Evolutionary conservation across 2,888 invertebrate species (phyloP).

Genomic region (Gandaritis pyraliata): DNA sequence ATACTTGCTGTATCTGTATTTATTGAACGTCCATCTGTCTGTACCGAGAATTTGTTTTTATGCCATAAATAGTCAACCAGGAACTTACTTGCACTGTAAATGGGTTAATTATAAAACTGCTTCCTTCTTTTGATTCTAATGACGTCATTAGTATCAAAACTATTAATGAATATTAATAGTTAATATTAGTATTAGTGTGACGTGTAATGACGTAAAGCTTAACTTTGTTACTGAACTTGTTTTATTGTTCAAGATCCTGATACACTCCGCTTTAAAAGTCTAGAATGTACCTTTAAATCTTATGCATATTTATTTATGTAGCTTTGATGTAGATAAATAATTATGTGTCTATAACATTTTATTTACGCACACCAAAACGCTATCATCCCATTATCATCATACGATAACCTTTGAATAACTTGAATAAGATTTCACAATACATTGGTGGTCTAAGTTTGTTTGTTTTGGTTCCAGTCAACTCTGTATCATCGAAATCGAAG

Average conservation of each 20-base stretch:
- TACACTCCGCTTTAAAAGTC: background rate
- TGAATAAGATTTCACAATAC: conserved; percentile 8
- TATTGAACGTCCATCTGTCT: conserved; percentile 6
- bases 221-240: background rate
- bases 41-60: conserved; percentile 19
- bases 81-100: conserved; percentile 29
- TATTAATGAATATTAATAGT: too few relatives aligned
- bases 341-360: background rate
- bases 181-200: too few relatives aligned
- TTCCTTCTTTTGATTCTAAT: conserved; percentile 19
- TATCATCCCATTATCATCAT: conserved; percentile 1
- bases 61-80: conserved; percentile 33
- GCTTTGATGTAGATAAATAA: too few relatives aligned
- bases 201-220: too few relatives aligned
- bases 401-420: conserved; percentile 12
- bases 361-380: background rate
- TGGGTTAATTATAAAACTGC: conserved; percentile 18
- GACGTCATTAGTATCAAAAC: too few relatives aligned
- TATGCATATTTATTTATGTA: background rate
- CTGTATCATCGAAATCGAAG: conserved; percentile 75
- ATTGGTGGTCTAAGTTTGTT: conserved; percentile 9
- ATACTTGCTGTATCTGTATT: conserved; percentile 14
- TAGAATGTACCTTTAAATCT: background rate
- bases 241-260: background rate
- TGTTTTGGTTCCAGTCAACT: conserved; percentile 60